Percentiles rank a stretch among this genome's conserved stretches.
Evolutionary conservation across 2,888 invertebrate genomes (phyloP).

Genomic region (Steinernema carpocapsae): DNA sequence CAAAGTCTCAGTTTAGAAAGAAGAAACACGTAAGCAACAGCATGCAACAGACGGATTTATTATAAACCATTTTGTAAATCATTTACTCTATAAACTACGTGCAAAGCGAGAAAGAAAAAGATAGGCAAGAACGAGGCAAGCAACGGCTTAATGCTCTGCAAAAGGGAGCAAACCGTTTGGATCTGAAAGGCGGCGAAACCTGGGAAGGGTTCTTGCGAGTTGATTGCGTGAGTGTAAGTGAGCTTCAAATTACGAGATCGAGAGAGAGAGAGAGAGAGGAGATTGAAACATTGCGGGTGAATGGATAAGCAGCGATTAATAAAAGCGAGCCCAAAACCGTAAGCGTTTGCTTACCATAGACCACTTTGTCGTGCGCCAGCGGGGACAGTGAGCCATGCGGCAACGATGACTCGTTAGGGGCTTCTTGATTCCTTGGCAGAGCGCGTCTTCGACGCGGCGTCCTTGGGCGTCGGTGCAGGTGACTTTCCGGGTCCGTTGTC

Average conservation of each 20-base stretch:
- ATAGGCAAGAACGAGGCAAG: too few species aligned
- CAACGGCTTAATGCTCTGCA: not conserved
- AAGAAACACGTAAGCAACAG: not conserved
- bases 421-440: conserved; percentile 47
- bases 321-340: conserved; percentile 24
- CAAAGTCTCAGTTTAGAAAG: not conserved
- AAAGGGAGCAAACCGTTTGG: not conserved
- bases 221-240: too few species aligned
- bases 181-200: not conserved
- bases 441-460: conserved; percentile 45
- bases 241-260: not conserved
- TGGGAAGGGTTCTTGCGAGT: too few species aligned
- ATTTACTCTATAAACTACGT: conserved; percentile 1
- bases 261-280: not conserved
- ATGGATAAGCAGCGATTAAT: conserved; percentile 8
- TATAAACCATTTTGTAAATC: conserved; percentile 11
- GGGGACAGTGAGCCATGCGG: conserved; percentile 54
- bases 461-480: conserved; percentile 71
- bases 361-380: conserved; percentile 50
- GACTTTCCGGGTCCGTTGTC: conserved; percentile 74
- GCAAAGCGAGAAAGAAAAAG: not conserved
- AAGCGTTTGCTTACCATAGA: conserved; percentile 41
- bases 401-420: conserved; percentile 52
- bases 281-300: not conserved
- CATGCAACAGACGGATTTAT: conserved; percentile 24